Conservation (phyloP, 2,888 invertebrate genomes). For the Ectemnius lituratus region DNA sequence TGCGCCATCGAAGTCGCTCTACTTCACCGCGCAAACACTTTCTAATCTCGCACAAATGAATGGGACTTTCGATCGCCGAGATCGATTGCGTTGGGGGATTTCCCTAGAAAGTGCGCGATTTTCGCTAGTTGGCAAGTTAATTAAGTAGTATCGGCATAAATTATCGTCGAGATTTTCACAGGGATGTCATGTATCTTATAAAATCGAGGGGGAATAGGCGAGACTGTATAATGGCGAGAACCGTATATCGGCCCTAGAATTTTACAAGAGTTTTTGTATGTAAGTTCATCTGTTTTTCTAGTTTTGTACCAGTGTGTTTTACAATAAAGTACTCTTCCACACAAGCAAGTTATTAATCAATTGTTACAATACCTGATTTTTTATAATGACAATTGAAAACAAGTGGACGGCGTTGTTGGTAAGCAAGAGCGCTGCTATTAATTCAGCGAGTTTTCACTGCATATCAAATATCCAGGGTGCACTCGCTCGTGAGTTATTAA, state of each 20-base stretch:
- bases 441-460: conserved; percentile 25
- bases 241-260: conserved; percentile 1
- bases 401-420: too few relatives aligned
- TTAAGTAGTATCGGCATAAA: too few relatives aligned
- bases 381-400: not conserved
- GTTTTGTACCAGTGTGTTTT: conserved; percentile 37
- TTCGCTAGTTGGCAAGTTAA: too few relatives aligned
- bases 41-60: not conserved
- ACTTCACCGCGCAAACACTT: not conserved
- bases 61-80: not conserved
- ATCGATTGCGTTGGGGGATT: not conserved
- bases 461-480: conserved; percentile 24
- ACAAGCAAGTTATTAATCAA: not conserved
- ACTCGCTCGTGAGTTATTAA: conserved; percentile 36
- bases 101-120: too few relatives aligned
- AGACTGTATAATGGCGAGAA: not conserved
- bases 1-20: conserved; percentile 1
- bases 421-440: conserved; percentile 10
- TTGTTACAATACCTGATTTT: not conserved
- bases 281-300: conserved; percentile 33
- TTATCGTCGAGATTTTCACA: too few relatives aligned
- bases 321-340: conserved; percentile 43
- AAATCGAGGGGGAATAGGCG: too few relatives aligned
- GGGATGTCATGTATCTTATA: too few relatives aligned
- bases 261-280: conserved; percentile 2